Conservation (phyloP, 2,113 vertebrate species). For the Cettia cetti region DNA sequence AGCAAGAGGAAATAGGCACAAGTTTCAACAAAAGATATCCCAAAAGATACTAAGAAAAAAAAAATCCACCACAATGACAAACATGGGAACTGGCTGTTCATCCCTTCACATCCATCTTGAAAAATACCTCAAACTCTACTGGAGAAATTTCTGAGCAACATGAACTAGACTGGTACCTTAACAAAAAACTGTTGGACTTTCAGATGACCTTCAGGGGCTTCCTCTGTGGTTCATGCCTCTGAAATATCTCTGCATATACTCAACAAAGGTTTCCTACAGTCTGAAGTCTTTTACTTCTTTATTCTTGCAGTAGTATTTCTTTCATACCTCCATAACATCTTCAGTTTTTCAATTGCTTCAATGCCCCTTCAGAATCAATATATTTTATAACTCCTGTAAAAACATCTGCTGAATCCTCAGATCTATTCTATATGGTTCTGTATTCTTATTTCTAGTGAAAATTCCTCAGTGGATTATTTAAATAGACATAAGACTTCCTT, state of each 20-base stretch:
- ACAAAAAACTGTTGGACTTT: not conserved
- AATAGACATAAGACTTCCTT: not conserved
- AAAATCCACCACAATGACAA: not conserved
- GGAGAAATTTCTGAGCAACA: not conserved
- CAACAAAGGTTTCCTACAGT: not conserved
- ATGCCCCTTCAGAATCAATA: not conserved
- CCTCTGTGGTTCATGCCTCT: not conserved
- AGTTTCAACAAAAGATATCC: not conserved
- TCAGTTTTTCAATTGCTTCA: not conserved
- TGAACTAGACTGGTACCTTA: not conserved
- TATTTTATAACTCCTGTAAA: not conserved
- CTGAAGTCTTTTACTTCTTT: not conserved
- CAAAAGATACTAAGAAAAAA: not conserved
- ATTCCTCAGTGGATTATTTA: not conserved
- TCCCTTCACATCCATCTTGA: not conserved
- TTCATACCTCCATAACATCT: not conserved
- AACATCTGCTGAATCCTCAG: constrained; percentile 3
- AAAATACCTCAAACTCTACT: not conserved
- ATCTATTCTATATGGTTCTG: not conserved
- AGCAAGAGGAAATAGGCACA: not conserved
- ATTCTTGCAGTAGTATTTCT: not conserved
- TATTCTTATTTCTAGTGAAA: not conserved
- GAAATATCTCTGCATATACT: not conserved
- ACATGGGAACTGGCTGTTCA: not conserved
- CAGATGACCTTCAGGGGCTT: not conserved